Base-by-base conservation (phyloP, 2,113 vertebrate genomes). In the Microcebus murinus region DNA sequence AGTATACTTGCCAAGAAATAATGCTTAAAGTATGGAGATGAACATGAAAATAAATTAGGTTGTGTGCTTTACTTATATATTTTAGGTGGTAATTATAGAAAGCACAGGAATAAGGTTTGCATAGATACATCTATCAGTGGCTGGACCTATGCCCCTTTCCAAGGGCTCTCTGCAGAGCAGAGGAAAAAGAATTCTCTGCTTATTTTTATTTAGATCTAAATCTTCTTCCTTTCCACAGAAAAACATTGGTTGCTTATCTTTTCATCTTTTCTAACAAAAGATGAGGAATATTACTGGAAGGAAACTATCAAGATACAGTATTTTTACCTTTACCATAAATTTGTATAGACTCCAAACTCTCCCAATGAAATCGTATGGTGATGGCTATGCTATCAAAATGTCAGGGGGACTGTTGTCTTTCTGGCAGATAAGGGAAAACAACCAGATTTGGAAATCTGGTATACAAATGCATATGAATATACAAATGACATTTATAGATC, bases 81-180 rank as follows among this genome's bases (percentile, higher is more conserved):
- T 94, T 85, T 90, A 87, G 94, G 31, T 85, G 48, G 80, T 95
- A 81, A 82, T 90, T 85, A 94, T 15, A 87, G 34, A 79, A 96
- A 86, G 93, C 20, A 92, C 25, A 81, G 80, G 70, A 95, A 73
- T 94, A 70, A 91, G 61, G 25, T 67, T 95, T 97, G 27, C 36
- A 61, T 4, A n/a, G 42, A 59, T 6, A 55, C 14, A 61, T 71
- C 45, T 90, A 3, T 73, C 79, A 80, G 48, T 45, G 92, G 84
- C 70, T 63, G 31, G 39, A 70, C 65, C 15, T 48, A 29, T n/a
- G 10, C 1, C 34, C 68, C 70, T 36, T 55, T 14, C 39, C 65
- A 82, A 55, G 36, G 59, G 31, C 34, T 84, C 34, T 95, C 80
- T 94, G 52, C 21, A 92, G 42, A 79, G 29, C 9, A 87, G 12